Base-by-base conservation (phyloP, 2,113 vertebrate species). In the Smithornis capensis region DNA sequence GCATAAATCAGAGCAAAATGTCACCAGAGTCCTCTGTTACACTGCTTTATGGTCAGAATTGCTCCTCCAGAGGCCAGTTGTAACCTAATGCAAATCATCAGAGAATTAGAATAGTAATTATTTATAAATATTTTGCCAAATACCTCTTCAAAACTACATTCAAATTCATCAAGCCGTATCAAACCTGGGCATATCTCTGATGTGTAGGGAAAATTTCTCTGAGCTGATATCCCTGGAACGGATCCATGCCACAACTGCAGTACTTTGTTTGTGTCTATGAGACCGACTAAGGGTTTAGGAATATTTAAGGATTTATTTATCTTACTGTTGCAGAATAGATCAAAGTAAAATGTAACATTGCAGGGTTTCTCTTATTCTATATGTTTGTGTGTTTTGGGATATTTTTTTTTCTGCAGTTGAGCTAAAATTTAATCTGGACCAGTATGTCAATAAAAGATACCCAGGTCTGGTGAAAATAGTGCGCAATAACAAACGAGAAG, bases 381-480 rank as follows among this genome's bases (percentile, higher is more conserved):
- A 31, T 31, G 4, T 35, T 7, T 35, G 3, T 35, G n/a, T 73
- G 65, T 40, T 40, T 40, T 40, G 40, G 40, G 9, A 10, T 7
- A 2, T 4, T 85, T 42, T 38, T 18, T 38, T 60, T 40, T 65
- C 69, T n/a, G 14, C 96, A 99, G 99, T 98, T 89, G 99, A 99
- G 95, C 97, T 99, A 62, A 99, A 99, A 96, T 98, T 99, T 95
- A 99, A 98, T 93, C 97, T 99, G 98, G 99, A 99, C 97, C 99
- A 99, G 91, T 99, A 99, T 0, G 98, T 99, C 50, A 98, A 98
- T 69, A 99, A 99, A 90, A 97, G 99, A 28, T 99, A 99, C 96
- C 99, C 99, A 0, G 99, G 99, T 10, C 97, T 99, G 89, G 99
- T 99, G 64, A 99, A 99, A 96, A 99, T 99, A 0, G 99, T 99